Evolutionary conservation across 1,140 invertebrate genomes (phyloP), one percentile per base, ranked within the genome.

Genomic region (Tetranychus cinnabarinus): DNA sequence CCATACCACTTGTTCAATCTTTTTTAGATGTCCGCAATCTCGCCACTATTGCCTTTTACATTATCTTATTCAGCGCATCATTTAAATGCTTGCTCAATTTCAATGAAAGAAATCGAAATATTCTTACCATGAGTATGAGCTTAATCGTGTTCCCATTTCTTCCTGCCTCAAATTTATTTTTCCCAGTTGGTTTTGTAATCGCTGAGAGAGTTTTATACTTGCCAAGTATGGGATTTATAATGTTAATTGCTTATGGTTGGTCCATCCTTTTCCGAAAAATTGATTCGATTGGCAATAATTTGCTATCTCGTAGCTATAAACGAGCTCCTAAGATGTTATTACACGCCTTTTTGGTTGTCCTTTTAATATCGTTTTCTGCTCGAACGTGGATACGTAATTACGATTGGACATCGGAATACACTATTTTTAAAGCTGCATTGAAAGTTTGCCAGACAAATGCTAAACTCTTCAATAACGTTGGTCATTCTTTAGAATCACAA

Each of bases 121-220:
- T 92, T 62, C 81, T 86, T 39, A 42, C 10, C 10, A 42, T 42
- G 61, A 39, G 69, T n/a, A 36, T 71, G 10, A 52, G 61, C 3
- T 45, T 85, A 68, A 80, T 88, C 50, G 74, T 95, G 60, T 72
- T 96, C 61, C 87, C 91, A 47, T 96, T 95, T 73, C 75, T 97
- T 64, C 92, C 92, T 46, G 90, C 91, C n/a, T 85, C 85, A 61
- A 97, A 97, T 77, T 72, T 78, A 58, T 82, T 95, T 71, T 93
- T 96, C 75, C 91, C 92, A 68, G 91, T 97, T 60, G 92, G 92
- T 7, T 97, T 97, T 72, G 90, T 96, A 35, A 85, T 97, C 8
- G 92, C 92, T 45, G 92, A 97, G 74, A 77, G 92, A 64, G 84
- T 97, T 58, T 77, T 97, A 33, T 97, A 97, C 72, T 79, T 93